Base-by-base conservation (phyloP, 2,797 vertebrate genomes). In the Nannoperca obscura region DNA sequence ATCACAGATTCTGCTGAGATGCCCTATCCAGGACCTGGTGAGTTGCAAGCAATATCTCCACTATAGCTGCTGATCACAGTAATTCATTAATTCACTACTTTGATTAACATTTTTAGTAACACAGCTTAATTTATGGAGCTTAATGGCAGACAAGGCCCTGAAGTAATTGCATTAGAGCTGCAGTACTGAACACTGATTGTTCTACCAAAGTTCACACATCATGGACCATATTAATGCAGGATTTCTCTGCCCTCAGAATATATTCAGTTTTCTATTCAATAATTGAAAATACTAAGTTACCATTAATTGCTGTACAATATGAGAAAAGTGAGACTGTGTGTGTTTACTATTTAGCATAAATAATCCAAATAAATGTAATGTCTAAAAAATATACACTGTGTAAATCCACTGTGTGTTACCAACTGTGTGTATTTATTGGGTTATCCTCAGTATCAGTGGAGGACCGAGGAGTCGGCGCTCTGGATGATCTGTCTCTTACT, bases 1-100 rank as follows among this genome's bases (percentile, higher is more conserved):
- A 91, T 95, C 80, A 89, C 90, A 87, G 93, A 96, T 66, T 92
- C 94, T 10, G 90, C 87, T 4, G 95, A 95, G 90, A 94, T 94
- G 89, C 68, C 93, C 49, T 95, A 94, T 81, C 74, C 89, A 52
- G 93, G 90, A 83, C 88, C 91, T 49, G 95, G 95, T 96, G 78
- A 95, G 95, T 94, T 52, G 54, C 74, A 72, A 42, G 55, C 11
- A 24, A 70, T 32, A 47, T 55, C 74, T 83, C 46, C 42, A 59
- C 78, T 78, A 55, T 24, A 49, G 52, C 42, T 71, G 19, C 73
- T 74, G 62, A 68, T 61, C 40, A 57, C 42, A 54, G 57, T 80
- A 66, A 79, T 71, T 64, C 40, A 65, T 49, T 5, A 30, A 62
- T 72, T 69, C 47, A 14, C 30, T 50, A 46, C 32, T 19, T 65